Evolutionary conservation across 2,797 vertebrate species (phyloP).

Genomic region (Clamator glandarius): DNA sequence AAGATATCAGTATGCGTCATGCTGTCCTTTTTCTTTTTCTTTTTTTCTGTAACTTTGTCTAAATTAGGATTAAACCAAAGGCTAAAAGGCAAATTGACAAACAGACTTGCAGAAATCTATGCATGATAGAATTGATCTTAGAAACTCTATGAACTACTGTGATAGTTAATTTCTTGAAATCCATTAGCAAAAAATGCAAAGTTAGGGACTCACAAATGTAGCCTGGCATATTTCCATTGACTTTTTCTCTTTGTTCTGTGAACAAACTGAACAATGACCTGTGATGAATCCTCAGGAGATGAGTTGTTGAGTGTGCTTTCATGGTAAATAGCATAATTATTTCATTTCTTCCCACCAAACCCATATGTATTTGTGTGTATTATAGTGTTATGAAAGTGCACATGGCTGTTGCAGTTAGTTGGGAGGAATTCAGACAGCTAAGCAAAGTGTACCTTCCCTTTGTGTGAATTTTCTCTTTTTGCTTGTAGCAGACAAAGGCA

Average conservation of each 20-base stretch:
- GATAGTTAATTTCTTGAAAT: neutral
- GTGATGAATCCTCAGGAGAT: neutral
- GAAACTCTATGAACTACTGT: neutral
- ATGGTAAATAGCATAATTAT: neutral
- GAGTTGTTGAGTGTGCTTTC: neutral
- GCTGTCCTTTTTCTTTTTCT: neutral
- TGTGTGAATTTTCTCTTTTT: conserved; percentile 34
- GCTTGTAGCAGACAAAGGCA: neutral
- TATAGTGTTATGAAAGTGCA: neutral
- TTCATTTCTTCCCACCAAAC: neutral
- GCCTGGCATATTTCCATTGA: neutral
- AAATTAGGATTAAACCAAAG: neutral
- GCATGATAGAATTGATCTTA: neutral
- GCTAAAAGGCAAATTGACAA: neutral
- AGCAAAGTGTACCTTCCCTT: conserved; percentile 20
- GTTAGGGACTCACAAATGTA: neutral
- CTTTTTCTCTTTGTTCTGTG: neutral
- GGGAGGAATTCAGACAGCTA: neutral
- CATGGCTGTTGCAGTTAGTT: neutral
- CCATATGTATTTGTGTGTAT: neutral
- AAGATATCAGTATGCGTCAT: neutral
- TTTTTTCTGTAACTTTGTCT: neutral
- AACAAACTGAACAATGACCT: neutral
- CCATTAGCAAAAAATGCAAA: neutral
- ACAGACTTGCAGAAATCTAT: neutral